phyloP scores from a whole-genome alignment of 2,797 vertebrate species.

The Tragelaphus eurycerus region DNA sequence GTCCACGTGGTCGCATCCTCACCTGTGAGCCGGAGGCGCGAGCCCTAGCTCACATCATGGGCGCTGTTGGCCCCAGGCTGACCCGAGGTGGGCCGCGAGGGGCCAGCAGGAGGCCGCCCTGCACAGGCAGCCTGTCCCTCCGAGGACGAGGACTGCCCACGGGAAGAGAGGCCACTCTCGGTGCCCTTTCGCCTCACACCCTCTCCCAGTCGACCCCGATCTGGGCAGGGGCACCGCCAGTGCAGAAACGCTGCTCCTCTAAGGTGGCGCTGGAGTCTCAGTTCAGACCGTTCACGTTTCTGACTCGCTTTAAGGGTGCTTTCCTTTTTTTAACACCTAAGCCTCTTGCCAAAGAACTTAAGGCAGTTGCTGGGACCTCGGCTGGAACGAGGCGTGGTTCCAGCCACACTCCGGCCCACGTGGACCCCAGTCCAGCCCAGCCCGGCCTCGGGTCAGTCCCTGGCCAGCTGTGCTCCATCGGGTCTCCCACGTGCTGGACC shows the following conservation, averaged over 20 bases:
- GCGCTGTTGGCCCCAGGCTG: background rate
- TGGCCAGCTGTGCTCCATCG: background rate
- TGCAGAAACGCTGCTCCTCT: background rate
- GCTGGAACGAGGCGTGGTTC: background rate
- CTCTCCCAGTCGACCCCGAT: rapidly evolving
- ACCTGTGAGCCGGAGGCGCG: rapidly evolving
- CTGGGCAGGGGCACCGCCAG: background rate
- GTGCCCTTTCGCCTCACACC: background rate
- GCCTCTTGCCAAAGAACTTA: background rate
- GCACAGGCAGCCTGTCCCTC: background rate
- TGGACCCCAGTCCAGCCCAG: background rate
- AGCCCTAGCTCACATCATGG: rapidly evolving
- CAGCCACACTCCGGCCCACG: background rate
- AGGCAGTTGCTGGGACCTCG: rapidly evolving
- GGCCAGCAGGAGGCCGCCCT: background rate
- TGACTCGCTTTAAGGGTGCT: background rate
- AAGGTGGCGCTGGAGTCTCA: background rate
- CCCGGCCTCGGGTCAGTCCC: background rate
- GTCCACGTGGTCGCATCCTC: rapidly evolving
- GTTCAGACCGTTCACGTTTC: background rate
- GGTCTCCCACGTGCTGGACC: background rate
- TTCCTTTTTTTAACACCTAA: background rate
- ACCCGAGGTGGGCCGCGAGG: rapidly evolving
- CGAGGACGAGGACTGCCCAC: background rate
- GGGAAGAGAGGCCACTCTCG: background rate